Base-by-base conservation (phyloP, 37 sponge, comb jelly and placozoan genomes). In the Dysidea cf. avara region DNA sequence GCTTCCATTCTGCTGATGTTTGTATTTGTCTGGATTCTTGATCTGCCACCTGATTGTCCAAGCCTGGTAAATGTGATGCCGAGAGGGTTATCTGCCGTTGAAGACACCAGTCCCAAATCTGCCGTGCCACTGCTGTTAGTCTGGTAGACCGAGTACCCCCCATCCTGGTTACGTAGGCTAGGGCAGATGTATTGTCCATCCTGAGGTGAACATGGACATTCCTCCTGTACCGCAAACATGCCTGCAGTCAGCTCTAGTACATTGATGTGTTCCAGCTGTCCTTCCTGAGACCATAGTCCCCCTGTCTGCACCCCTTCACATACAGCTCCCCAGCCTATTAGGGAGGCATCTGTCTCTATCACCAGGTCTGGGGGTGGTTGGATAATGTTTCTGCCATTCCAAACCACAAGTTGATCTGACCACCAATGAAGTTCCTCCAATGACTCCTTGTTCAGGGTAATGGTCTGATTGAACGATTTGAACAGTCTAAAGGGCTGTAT, bases 41-140 rank as follows among this genome's bases (percentile, higher is more conserved):
- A n/a, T n/a, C n/a, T n/a, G n/a, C n/a, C n/a, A n/a, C n/a, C n/a
- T n/a, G n/a, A n/a, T 75, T 83, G 24, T 35, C 1, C 40, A 56
- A 21, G 4, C 84, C 84, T 29, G 77, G 84, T 3, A 83, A 69
- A 26, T 83, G 56, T 33, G 67, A 70, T 35, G 84, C 84, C 39
- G 66, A 65, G 2, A 76, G 2, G 2, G 73, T 61, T 49, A 83
- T 75, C 31, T 57, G 69, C 69, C 64, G 54, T 64, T 69, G 75
- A 1, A 83, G 53, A 46, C 71, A 76, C 77, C 84, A 83, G 21
- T 70, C 48, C 84, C 84, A 83, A 3, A 69, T 47, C 20, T 40
- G 20, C 28, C 36, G 20, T 34, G 72, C 79, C 57, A 50, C 0
- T 1, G 55, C 17, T 11, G 71, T 17, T 16, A 82, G 63, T 1